Percentiles rank a stretch among this genome's conserved stretches.
Evolutionary conservation across 2,888 invertebrate species (phyloP).

Genomic region (Iselma pallidipennis): DNA sequence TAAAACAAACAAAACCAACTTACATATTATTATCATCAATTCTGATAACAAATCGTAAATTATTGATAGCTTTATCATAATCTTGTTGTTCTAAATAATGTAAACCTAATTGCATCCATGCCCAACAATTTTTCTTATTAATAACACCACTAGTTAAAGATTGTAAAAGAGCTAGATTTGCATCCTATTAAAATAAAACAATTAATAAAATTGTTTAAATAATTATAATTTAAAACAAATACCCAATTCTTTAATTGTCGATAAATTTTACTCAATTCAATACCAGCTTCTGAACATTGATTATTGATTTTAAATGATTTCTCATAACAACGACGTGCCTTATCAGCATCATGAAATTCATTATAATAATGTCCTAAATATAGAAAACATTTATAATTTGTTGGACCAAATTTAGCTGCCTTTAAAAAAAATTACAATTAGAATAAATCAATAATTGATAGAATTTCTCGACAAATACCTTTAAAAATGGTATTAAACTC

Average conservation of each 20-base stretch:
- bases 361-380: conserved; percentile 78
- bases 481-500: conserved; percentile 67
- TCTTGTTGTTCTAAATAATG: conserved; percentile 76
- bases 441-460: not conserved
- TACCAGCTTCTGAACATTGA: conserved; percentile 67
- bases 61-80: conserved; percentile 73
- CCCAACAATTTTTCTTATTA: conserved; percentile 64
- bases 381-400: conserved; percentile 73
- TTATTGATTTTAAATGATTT: conserved; percentile 78
- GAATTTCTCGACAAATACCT: conserved; percentile 45
- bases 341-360: conserved; percentile 66
- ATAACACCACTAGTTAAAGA: conserved; percentile 56
- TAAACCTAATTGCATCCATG: conserved; percentile 82
- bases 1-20: conserved; percentile 35
- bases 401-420: conserved; percentile 73
- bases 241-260: conserved; percentile 68
- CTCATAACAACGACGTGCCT: conserved; percentile 82
- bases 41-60: conserved; percentile 74
- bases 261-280: conserved; percentile 76
- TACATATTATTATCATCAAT: conserved; percentile 70
- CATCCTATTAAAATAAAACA: conserved; percentile 56
- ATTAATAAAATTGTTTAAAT: not conserved
- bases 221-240: conserved; percentile 23
- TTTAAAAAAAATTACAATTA: conserved; percentile 31
- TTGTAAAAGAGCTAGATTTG: conserved; percentile 65